These are phyloP conservation scores for Danionella cerebrum DNA, from an alignment of 2,113 vertebrate species.

Conservation along the genomic window DNA sequence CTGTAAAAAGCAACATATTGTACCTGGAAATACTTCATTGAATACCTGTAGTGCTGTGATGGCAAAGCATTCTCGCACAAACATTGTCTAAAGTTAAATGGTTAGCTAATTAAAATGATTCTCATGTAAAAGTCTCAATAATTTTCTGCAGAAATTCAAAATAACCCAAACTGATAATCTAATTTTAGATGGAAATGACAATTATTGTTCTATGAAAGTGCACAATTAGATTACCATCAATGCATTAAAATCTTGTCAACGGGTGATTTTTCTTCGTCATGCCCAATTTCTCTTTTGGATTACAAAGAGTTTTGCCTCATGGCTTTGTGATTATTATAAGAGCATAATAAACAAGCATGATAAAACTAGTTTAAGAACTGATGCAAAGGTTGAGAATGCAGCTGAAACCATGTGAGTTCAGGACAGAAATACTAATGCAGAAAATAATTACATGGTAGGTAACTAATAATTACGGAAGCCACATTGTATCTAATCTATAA, in stretches of 20 bases:
- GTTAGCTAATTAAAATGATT: no score
- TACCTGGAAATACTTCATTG: no score
- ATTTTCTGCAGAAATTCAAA: no score
- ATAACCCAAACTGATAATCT: not conserved
- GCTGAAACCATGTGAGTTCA: not conserved
- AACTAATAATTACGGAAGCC: constrained; percentile 29
- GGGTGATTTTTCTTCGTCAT: not conserved
- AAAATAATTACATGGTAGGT: constrained; percentile 26
- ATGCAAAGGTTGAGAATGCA: not conserved
- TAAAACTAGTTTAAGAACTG: not conserved
- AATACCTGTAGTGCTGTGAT: no score
- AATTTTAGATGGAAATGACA: not conserved
- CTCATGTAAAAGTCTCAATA: no score
- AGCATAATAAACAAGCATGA: constrained; percentile 4
- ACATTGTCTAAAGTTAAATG: no score
- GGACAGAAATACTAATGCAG: not conserved
- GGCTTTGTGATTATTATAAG: not conserved
- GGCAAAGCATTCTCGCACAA: no score
- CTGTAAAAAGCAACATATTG: no score
- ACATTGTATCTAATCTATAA: constrained; percentile 28
- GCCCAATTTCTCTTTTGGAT: not conserved
- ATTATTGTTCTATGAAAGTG: not conserved
- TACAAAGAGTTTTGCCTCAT: no score
- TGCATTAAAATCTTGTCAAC: not conserved
- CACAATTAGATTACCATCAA: not conserved